Percentiles rank a stretch among this genome's conserved stretches.
phyloP scores from a whole-genome alignment of 2,888 invertebrate species.

The Caenorhabditis angaria region DNA sequence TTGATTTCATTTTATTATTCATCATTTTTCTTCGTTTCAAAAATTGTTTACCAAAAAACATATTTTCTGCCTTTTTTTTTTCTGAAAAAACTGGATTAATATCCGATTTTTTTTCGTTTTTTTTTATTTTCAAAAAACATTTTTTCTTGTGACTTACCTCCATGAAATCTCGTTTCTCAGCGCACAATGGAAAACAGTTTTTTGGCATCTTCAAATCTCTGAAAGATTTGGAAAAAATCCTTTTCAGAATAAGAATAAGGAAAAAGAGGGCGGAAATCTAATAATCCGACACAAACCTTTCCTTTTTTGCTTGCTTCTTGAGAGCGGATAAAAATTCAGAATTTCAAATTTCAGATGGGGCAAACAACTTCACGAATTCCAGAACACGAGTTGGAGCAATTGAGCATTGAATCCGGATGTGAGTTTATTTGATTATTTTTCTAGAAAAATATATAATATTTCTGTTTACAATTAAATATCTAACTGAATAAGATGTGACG shows the following conservation, averaged over 20 bases:
- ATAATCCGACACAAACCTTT: background rate
- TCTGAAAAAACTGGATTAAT: constrained; percentile 7
- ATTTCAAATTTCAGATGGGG: constrained; percentile 41
- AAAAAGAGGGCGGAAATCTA: background rate
- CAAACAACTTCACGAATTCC: constrained; percentile 56
- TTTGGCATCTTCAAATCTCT: constrained; percentile 43
- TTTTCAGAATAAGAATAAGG: background rate
- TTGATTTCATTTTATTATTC: background rate
- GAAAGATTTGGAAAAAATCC: too few relatives aligned
- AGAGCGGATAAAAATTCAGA: background rate
- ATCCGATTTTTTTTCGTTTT: constrained; percentile 15
- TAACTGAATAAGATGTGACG: too few relatives aligned
- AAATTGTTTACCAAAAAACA: too few relatives aligned
- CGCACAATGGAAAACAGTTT: constrained; percentile 57
- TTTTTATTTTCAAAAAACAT: constrained; percentile 1
- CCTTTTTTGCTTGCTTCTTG: background rate
- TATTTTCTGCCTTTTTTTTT: background rate
- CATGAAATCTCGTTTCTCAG: constrained; percentile 70
- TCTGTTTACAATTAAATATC: too few relatives aligned
- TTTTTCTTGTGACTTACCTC: constrained; percentile 45
- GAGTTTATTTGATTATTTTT: constrained; percentile 31
- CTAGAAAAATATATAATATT: background rate
- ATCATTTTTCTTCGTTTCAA: background rate
- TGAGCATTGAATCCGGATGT: constrained; percentile 65
- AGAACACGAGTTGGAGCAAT: constrained; percentile 57